These are phyloP conservation scores for Platichthys flesus DNA, from an alignment of 2,113 vertebrate species.

Conservation along the genomic window DNA sequence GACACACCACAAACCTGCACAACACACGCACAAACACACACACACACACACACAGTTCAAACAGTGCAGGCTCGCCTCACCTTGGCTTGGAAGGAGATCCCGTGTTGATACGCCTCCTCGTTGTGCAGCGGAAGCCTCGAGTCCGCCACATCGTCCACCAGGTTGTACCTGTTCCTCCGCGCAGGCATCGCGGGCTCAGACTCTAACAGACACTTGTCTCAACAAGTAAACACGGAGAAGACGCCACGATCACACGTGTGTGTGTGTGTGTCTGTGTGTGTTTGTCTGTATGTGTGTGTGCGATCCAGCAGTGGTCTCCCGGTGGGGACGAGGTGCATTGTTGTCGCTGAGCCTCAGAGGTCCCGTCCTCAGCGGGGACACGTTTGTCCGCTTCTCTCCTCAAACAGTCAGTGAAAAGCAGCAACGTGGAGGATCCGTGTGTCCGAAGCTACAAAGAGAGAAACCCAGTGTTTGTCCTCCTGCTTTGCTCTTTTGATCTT, in stretches of 20 bases:
- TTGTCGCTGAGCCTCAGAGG: constrained; percentile 44
- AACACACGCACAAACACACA: no score
- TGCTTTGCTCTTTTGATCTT: constrained; percentile 1
- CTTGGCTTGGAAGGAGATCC: constrained; percentile 93
- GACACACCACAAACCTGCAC: no score
- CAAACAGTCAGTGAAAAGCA: neutral
- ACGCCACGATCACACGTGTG: neutral
- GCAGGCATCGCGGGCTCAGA: constrained; percentile 80
- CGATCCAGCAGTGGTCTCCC: constrained; percentile 20
- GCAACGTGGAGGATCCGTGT: neutral
- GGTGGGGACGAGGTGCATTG: constrained; percentile 60
- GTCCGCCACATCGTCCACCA: constrained; percentile 92
- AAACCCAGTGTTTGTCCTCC: neutral
- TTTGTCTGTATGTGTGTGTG: constrained; percentile 9
- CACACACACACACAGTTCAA: no score
- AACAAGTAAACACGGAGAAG: constrained; percentile 23
- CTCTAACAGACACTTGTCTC: constrained; percentile 1
- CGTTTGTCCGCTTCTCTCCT: constrained; percentile 29
- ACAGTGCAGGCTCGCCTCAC: constrained; percentile 71
- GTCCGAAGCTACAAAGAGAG: neutral
- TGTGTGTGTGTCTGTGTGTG: neutral
- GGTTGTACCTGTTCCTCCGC: constrained; percentile 92
- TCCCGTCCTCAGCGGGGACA: constrained; percentile 61
- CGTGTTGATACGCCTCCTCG: constrained; percentile 92
- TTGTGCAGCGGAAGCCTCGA: constrained; percentile 90